A percentile compares a stretch with the other conserved stretches of the same genome.
phyloP scores from a whole-genome alignment of 2,888 invertebrate species.

The Drosophila infuscata region DNA sequence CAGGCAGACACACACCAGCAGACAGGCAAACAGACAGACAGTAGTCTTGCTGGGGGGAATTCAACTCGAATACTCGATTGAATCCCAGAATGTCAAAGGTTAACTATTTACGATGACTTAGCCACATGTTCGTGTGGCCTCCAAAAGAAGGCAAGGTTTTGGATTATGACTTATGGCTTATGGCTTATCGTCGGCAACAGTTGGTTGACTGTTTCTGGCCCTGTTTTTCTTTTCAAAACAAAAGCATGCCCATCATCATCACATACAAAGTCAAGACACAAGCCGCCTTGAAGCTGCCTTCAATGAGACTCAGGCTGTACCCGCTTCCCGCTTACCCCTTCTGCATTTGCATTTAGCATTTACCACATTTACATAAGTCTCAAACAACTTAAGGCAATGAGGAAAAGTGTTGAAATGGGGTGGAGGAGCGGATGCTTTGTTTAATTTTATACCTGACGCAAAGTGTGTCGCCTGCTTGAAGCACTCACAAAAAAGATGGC shows the following conservation, averaged over 20 bases:
- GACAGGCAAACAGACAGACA: neutral
- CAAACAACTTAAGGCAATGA: constrained; percentile 13
- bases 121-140: constrained; percentile 27
- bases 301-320: constrained; percentile 6
- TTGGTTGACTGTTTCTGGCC: constrained; percentile 48
- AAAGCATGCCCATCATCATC: constrained; percentile 20
- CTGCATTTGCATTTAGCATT: constrained; percentile 31
- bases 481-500: constrained; percentile 50
- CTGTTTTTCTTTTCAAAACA: constrained; percentile 33
- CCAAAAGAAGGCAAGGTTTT: constrained; percentile 51
- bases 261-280: constrained; percentile 35
- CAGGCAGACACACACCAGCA: constrained; percentile 2
- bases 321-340: neutral
- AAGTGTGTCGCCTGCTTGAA: constrained; percentile 34
- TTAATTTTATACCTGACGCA: constrained; percentile 46
- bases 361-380: constrained; percentile 69
- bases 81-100: constrained; percentile 54
- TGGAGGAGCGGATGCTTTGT: constrained; percentile 50
- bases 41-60: constrained; percentile 1
- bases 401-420: constrained; percentile 53
- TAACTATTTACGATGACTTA: constrained; percentile 6
- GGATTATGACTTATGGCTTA: constrained; percentile 27
- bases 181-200: constrained; percentile 40
- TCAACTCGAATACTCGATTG: constrained; percentile 36
- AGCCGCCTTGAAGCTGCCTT: constrained; percentile 41